Base-by-base conservation (phyloP, 2,113 vertebrate species). In the Tenrec ecaudatus region DNA sequence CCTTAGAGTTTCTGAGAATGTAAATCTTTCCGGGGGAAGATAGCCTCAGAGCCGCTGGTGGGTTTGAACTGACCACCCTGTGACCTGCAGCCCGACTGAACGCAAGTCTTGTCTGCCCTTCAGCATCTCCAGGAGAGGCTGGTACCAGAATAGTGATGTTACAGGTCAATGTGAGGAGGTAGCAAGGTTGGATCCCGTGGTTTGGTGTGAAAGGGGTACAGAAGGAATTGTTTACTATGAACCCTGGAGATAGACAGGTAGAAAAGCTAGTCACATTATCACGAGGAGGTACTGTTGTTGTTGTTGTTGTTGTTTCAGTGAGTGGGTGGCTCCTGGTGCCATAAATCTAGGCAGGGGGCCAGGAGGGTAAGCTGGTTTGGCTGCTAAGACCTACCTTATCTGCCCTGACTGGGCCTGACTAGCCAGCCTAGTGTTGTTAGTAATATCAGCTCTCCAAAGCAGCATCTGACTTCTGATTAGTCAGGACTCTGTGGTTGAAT, bases 291-390 rank as follows among this genome's bases (percentile, higher is more conserved):
- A 75, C 1, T 75, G 25, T 60, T 82, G 19, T 85, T n/a, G n/a
- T n/a, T n/a, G n/a, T n/a, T n/a, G n/a, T n/a, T n/a, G n/a, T n/a
- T 33, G 38, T 80, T 75, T 89, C 36, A 23, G 53, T 68, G 57
- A 79, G 76, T 62, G 77, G 83, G 86, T 82, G 69, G 79, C 57
- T 88, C 38, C 69, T 16, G 43, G 20, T 64, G 29, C 29, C 33
- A 16, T 82, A 58, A 71, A 83, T 88, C 68, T 64, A 53, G 40
- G 71, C 40, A 62, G 19, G 27, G 31, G 76, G 27, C 33, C 16
- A 38, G 60, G 69, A 38, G 3, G 27, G 9, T 62, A 29, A 85
- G 73, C 91, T 89, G 71, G 85, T 95, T 77, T 86, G 91, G 84
- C 88, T 25, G 10, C 82, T 62, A 27, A 66, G 36, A 58, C 82